Base-by-base conservation (phyloP, 2,113 vertebrate species). In the Gallinago media region DNA sequence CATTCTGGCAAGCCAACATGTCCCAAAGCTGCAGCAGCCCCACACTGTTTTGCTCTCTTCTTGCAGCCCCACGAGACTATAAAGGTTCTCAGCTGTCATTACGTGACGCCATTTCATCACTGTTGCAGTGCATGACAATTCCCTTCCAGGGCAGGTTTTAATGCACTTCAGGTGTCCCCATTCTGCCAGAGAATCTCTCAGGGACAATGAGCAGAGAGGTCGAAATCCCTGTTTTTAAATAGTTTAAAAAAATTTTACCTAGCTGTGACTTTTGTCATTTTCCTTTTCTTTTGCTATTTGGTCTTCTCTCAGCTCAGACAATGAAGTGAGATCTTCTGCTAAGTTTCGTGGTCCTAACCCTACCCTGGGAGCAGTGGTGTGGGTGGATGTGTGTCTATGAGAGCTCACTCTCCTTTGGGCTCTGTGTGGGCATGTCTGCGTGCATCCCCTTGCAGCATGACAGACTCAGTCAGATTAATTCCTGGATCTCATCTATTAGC, bases 371-470 rank as follows among this genome's bases (percentile, higher is more conserved):
- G 49, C 54, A 27, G 19, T 8, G 1, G 23, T 36, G 8, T 16
- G 34, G 23, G 8, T 52, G 44, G 23, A 17, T 23, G 21, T 46
- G 18, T 52, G 11, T 18, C 49, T 65, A 6, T 50, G 59, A 68
- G 17, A 77, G 42, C 29, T 44, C 26, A 3, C 11, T 42, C 5
- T 22, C 34, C 42, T 67, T 52, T 1, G 3, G 49, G 23, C 27
- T 66, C 8, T 34, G 9, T 1, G 0, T 55, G 16, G 44, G 3
- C 4, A 6, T 13, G 29, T 47, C 31, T 73, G 6, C 3, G 1
- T 42, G 8, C 23, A 32, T 31, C 10, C 4, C 25, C 8, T 54
- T 3, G 2, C 46, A 26, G 46, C 11, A 32, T 34, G 26, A 47
- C 50, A 32, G 25, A 18, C 22, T 54, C 31, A 36, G 54, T 27